Evolutionary conservation across 2,113 vertebrate genomes (phyloP), one percentile per base, ranked within the genome.

Genomic region (Sorex araneus): DNA sequence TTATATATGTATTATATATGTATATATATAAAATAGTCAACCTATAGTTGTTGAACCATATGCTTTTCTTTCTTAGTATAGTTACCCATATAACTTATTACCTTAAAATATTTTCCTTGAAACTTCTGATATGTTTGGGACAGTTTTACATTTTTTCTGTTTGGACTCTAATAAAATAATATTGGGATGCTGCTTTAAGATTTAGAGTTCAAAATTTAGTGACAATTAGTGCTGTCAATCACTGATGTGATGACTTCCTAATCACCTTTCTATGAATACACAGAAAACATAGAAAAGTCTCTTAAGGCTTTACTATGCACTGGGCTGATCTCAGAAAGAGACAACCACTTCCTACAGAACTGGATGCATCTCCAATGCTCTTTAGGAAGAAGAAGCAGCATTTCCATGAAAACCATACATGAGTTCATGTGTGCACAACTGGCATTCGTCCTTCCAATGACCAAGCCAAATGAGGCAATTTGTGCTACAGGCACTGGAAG

Each of bases 401-500:
- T 93, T 96, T 92, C 89, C 73, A 75, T 94, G 84, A 94, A 95
- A 96, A 92, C 80, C 63, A 32, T 89, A 50, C 66, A 77, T 74
- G 45, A 45, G 45, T 60, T 87, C 64, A 6, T 34, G 10, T 84
- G 89, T 91, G 63, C 47, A 54, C 25, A 84, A 67, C 75, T 95
- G 90, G 64, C 76, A 87, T 81, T 32, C 1, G 0, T 91, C 83
- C 70, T 94, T 85, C 79, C 2, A 43, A 25, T 75, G 89, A 93
- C 82, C 77, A 91, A 85, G 76, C 80, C 93, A 92, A 93, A 95
- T 87, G 93, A 92, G 67, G 28, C 47, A 79, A 75, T 84, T 87
- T 93, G 69, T 94, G 32, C 50, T 69, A 25, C 0, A 30, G 80
- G 69, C 67, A 19, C 80, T 92, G 57, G 81, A 95, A 91, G 21